Evolutionary conservation across 2,113 vertebrate genomes (phyloP).

Genomic region (Abramis brama): DNA sequence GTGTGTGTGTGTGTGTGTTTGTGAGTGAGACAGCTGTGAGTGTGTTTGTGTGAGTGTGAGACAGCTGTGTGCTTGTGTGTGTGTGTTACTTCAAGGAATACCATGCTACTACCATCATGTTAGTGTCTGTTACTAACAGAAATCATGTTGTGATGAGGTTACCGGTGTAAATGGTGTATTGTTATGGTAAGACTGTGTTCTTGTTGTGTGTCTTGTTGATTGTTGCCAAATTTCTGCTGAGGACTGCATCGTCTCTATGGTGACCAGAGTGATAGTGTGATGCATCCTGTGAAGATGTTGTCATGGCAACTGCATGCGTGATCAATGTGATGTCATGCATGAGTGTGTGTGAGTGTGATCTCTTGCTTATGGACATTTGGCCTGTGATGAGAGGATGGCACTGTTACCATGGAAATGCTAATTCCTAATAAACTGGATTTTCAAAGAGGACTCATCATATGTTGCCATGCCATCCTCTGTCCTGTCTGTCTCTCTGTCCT

Average conservation of each 20-base stretch:
- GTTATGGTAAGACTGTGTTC: no score
- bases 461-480: conserved; percentile 61
- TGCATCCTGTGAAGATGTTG: conserved; percentile 28
- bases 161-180: no score
- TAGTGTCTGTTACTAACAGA: background rate
- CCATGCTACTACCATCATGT: background rate
- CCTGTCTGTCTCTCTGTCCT: no score
- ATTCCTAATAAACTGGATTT: conserved; percentile 67
- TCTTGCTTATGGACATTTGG: background rate
- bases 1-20: background rate
- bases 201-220: no score
- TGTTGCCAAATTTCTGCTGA: no score
- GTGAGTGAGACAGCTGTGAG: background rate
- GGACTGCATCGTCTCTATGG: conserved; percentile 24
- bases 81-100: no score
- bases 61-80: conserved; percentile 30
- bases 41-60: no score
- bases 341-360: conserved; percentile 15
- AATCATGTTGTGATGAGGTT: no score
- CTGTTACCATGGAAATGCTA: conserved; percentile 58
- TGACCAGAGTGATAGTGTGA: conserved; percentile 38
- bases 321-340: background rate
- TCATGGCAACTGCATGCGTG: background rate
- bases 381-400: conserved; percentile 23
- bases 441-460: conserved; percentile 65